These are phyloP conservation scores for Hydrolagus affinis DNA, from an alignment of 2,113 vertebrate genomes.

Conservation along the genomic window DNA sequence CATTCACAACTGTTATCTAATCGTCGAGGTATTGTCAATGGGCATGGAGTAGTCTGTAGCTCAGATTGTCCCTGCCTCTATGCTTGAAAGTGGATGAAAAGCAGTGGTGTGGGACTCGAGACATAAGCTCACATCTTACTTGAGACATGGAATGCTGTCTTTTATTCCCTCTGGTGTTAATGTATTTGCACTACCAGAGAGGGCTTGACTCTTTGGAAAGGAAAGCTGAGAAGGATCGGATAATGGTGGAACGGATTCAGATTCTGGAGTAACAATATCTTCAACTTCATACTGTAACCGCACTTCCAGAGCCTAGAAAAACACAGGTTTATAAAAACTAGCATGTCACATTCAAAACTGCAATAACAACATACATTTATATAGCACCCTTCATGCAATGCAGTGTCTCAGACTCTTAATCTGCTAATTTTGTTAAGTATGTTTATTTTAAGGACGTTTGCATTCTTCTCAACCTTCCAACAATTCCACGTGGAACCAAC, in stretches of 20 bases:
- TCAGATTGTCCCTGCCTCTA: background rate
- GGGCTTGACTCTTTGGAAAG: conserved; percentile 59
- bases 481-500: background rate
- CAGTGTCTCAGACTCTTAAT: too few relatives aligned
- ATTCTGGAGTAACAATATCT: conserved; percentile 82
- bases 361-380: too few relatives aligned
- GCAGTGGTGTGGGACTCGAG: background rate
- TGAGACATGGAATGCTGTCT: conserved; percentile 80
- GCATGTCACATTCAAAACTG: background rate
- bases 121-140: conserved; percentile 54
- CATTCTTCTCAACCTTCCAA: background rate
- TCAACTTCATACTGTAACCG: conserved; percentile 84
- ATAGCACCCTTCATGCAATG: too few relatives aligned
- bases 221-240: conserved; percentile 75
- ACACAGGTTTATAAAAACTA: conserved; percentile 55
- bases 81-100: background rate
- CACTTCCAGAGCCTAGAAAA: conserved; percentile 59
- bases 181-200: conserved; percentile 71
- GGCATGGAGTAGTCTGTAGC: background rate
- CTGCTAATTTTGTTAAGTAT: background rate
- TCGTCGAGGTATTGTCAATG: background rate
- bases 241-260: conserved; percentile 74
- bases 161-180: conserved; percentile 70
- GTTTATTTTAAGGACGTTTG: background rate
- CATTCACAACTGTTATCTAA: background rate